Conservation (phyloP, 2,888 invertebrate genomes). For the Brachypalpus laphriformis region DNA sequence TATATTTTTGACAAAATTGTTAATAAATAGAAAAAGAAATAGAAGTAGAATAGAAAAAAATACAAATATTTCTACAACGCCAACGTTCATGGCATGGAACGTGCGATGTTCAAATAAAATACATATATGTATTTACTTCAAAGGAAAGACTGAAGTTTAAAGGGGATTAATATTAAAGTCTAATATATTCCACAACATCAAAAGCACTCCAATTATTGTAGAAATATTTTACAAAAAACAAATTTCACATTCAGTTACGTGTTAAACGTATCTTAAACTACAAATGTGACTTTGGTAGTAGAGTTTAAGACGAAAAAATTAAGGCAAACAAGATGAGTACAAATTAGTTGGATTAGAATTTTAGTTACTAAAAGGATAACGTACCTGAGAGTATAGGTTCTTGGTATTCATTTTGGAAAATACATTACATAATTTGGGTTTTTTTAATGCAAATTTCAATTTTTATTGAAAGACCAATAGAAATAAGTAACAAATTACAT, state of each 20-base stretch:
- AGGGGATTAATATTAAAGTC: slow-evolving; percentile 33
- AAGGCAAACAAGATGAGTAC: slow-evolving; percentile 13
- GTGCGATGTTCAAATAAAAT: not conserved
- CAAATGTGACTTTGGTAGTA: slow-evolving; percentile 37
- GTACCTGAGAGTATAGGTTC: slow-evolving; percentile 42
- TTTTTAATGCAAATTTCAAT: slow-evolving; percentile 33
- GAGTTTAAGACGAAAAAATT: slow-evolving; percentile 25
- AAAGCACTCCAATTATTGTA: slow-evolving; percentile 55
- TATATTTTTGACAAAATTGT: slow-evolving; percentile 14
- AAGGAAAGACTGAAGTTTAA: slow-evolving; percentile 13
- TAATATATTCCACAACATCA: slow-evolving; percentile 43
- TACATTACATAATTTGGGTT: slow-evolving; percentile 6
- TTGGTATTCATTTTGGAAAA: slow-evolving; percentile 22
- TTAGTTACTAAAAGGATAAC: slow-evolving; percentile 46
- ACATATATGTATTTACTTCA: not conserved
- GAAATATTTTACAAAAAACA: slow-evolving; percentile 4
- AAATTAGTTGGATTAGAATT: slow-evolving; percentile 65
- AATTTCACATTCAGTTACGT: slow-evolving; percentile 29
- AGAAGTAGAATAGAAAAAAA: not conserved
- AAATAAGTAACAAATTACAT: slow-evolving; percentile 32
- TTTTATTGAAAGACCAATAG: slow-evolving; percentile 63
- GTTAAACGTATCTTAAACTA: slow-evolving; percentile 38
- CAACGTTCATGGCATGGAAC: not conserved
- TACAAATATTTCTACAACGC: slow-evolving; percentile 10
- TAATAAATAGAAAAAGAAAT: not conserved